A percentile compares a stretch with the other conserved stretches of the same genome.
Evolutionary conservation across 2,888 invertebrate species (phyloP).

Genomic region (Seira sanloemensis): DNA sequence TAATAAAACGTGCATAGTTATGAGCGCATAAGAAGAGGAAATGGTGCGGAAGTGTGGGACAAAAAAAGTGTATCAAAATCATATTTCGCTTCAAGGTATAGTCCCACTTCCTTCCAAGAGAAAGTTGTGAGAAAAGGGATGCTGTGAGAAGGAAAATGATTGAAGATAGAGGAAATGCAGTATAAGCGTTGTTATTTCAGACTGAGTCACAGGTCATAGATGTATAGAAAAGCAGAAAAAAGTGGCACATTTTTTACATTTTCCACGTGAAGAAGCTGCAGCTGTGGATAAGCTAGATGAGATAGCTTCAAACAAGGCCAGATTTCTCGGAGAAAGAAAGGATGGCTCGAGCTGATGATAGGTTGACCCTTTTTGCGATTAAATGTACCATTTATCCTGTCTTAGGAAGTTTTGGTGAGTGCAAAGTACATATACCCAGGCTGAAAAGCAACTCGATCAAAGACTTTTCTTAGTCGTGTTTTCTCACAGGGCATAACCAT

Average conservation of each 20-base stretch:
- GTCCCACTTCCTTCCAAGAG: background rate
- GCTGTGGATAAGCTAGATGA: background rate
- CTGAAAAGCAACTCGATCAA: too few relatives aligned
- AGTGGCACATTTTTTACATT: too few relatives aligned
- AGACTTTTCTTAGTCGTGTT: background rate
- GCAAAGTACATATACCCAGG: background rate
- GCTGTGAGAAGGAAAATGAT: background rate
- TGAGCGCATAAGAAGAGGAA: slow-evolving; percentile 33
- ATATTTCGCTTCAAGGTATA: slow-evolving; percentile 37
- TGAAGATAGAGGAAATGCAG: background rate
- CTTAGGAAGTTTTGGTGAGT: background rate
- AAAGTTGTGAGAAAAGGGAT: background rate
- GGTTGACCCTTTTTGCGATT: slow-evolving; percentile 15
- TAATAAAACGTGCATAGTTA: slow-evolving; percentile 21
- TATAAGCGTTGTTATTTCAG: background rate
- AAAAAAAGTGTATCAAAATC: slow-evolving; percentile 43
- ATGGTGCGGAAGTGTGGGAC: slow-evolving; percentile 49
- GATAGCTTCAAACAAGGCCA: background rate
- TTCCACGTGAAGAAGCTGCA: too few relatives aligned
- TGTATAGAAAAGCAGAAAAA: too few relatives aligned
- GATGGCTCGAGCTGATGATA: background rate
- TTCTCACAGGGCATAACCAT: background rate
- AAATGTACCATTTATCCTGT: background rate
- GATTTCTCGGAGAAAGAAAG: background rate
- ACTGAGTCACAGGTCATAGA: background rate